A percentile compares a stretch with the other conserved stretches of the same genome.
Evolutionary conservation across 2,113 vertebrate genomes (phyloP).

Genomic region (Leptobrachium leishanense): DNA sequence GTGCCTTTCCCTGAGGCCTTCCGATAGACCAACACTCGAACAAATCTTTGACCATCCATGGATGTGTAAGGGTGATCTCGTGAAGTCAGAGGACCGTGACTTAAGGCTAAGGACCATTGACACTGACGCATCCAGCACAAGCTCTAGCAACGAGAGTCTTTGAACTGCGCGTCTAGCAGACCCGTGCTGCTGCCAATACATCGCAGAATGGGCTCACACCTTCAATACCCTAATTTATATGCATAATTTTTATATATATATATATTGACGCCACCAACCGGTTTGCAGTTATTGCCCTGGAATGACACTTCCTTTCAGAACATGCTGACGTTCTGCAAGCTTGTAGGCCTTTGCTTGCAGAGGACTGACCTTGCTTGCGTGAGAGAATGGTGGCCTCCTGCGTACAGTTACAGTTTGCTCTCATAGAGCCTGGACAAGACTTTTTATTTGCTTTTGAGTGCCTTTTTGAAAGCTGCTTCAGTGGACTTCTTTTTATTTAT

Average conservation of each 20-base stretch:
- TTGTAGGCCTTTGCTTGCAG: conserved; percentile 84
- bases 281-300: conserved; percentile 72
- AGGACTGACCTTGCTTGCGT: conserved; percentile 72
- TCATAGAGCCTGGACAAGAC: conserved; percentile 86
- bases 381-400: conserved; percentile 80
- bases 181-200: conserved; percentile 66
- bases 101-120: conserved; percentile 85
- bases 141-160: conserved; percentile 95
- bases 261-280: conserved; percentile 58
- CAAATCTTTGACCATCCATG: conserved; percentile 94
- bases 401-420: conserved; percentile 83
- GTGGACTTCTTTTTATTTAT: conserved; percentile 69
- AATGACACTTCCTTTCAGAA: conserved; percentile 71
- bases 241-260: conserved; percentile 69
- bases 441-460: conserved; percentile 94
- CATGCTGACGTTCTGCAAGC: conserved; percentile 72
- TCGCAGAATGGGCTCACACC: conserved; percentile 59
- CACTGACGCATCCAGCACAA: conserved; percentile 89
- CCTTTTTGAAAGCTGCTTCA: conserved; percentile 96
- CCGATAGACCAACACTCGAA: conserved; percentile 91
- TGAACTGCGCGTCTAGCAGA: conserved; percentile 71
- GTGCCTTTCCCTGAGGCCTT: conserved; percentile 93
- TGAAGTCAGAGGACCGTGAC: conserved; percentile 78
- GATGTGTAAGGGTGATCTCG: conserved; percentile 81
- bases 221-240: conserved; percentile 75